phyloP scores from a whole-genome alignment of 1,140 invertebrate species.

The Papilio polyxenes region DNA sequence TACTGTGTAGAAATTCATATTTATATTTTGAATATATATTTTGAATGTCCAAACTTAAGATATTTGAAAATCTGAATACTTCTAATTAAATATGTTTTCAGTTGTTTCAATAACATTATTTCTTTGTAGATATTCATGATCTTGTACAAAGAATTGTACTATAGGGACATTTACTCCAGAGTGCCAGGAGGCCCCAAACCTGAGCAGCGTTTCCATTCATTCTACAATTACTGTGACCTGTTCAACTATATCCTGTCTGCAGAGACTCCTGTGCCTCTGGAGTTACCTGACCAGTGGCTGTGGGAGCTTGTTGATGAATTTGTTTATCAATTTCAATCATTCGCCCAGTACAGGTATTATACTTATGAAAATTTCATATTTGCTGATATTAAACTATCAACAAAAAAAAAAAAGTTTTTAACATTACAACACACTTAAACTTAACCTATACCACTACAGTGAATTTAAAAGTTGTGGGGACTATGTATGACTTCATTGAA shows the following conservation, averaged over 20 bases:
- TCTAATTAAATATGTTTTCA: not conserved
- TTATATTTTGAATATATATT: no score
- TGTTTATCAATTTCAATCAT: slow-evolving; percentile 98
- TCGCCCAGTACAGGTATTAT: slow-evolving; percentile 90
- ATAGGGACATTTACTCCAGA: slow-evolving; percentile 97
- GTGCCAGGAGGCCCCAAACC: slow-evolving; percentile 92
- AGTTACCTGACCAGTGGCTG: slow-evolving; percentile 98
- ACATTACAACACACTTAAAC: not conserved
- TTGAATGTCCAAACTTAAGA: no score
- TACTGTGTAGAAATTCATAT: no score
- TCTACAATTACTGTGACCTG: slow-evolving; percentile 98
- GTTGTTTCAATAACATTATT: not conserved
- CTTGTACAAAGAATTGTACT: slow-evolving; percentile 98
- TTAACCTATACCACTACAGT: not conserved
- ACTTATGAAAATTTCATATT: not conserved
- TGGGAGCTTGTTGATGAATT: slow-evolving; percentile 99
- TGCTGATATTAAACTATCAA: no score
- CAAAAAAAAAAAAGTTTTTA: no score
- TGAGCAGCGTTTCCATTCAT: slow-evolving; percentile 96
- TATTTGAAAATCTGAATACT: no score
- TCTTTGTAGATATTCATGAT: slow-evolving; percentile 90
- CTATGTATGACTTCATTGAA: slow-evolving; percentile 4
- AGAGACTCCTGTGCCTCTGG: slow-evolving; percentile 93
- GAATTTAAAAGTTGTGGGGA: not conserved
- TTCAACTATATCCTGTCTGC: slow-evolving; percentile 98